Percentiles rank a stretch among this genome's conserved stretches.
These are phyloP conservation scores for Patella depressa DNA, from an alignment of 2,888 invertebrate genomes.

Conservation along the genomic window DNA sequence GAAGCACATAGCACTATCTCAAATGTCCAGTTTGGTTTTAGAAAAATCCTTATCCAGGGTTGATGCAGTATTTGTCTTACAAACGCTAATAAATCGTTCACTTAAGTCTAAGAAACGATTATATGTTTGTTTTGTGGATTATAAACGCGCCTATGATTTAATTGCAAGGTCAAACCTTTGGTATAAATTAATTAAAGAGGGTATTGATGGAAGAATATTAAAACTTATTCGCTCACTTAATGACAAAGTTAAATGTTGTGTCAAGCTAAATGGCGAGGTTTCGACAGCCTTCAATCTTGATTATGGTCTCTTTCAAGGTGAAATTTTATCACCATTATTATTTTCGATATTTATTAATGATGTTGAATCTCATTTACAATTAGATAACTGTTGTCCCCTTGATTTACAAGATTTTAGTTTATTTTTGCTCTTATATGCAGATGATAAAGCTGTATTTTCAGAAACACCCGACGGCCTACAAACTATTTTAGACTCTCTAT, in stretches of 20 bases:
- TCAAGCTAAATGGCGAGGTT: background rate
- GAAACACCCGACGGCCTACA: background rate
- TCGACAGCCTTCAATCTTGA: background rate
- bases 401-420: background rate
- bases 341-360: background rate
- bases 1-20: background rate
- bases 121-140: background rate
- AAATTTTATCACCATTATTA: background rate
- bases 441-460: background rate
- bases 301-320: background rate
- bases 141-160: background rate
- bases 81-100: background rate
- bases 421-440: background rate
- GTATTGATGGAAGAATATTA: background rate
- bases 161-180: background rate
- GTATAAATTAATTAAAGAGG: constrained; percentile 3
- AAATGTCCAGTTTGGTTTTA: constrained; percentile 8
- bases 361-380: background rate
- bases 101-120: background rate
- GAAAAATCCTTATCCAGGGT: background rate
- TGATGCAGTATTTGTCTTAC: background rate
- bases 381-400: background rate
- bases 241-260: constrained; percentile 2
- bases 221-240: background rate
- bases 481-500: background rate